phyloP scores from a whole-genome alignment of 2,888 invertebrate species.

The Timema podura region DNA sequence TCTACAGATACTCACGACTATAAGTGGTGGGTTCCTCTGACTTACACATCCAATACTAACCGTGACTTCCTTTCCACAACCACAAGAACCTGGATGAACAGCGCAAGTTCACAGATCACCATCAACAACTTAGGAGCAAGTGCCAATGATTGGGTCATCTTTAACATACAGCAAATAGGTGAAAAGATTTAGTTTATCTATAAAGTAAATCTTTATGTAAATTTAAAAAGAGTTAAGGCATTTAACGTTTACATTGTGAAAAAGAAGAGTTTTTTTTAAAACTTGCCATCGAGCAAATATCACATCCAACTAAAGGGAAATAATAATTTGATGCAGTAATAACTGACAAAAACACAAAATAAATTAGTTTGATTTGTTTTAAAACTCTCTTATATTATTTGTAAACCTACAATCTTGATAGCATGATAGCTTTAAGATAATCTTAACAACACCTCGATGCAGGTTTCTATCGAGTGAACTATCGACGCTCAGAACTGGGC shows the following conservation, averaged over 20 bases:
- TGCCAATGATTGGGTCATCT: constrained; percentile 4
- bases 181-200: not conserved
- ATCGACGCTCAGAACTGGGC: constrained; percentile 56
- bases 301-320: no score
- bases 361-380: no score
- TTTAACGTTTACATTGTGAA: no score
- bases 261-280: no score
- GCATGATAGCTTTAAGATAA: no score
- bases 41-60: not conserved
- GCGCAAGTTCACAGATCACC: not conserved
- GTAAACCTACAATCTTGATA: no score
- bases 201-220: no score
- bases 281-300: no score
- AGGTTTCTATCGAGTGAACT: constrained; percentile 67
- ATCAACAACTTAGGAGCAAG: not conserved
- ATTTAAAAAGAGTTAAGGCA: no score
- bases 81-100: not conserved
- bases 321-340: no score
- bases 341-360: no score
- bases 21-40: constrained; percentile 13
- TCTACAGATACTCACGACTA: not conserved
- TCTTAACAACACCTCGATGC: constrained; percentile 32
- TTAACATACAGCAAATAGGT: constrained; percentile 9
- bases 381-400: no score
- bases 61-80: not conserved